Conservation (phyloP, 2,113 vertebrate species). For the Rana temporaria region DNA sequence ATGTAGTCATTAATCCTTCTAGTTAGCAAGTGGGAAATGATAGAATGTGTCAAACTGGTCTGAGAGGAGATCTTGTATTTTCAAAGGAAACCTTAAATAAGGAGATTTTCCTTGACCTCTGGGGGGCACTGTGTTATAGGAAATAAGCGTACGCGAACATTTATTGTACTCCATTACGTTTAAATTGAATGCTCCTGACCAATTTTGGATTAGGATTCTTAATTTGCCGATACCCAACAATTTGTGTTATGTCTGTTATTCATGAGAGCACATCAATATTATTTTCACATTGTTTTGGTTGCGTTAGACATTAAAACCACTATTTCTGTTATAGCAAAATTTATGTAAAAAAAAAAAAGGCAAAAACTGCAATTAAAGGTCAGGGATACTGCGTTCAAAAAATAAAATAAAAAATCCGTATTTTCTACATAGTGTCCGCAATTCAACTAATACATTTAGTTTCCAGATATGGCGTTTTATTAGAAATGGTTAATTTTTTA, state of each 20-base stretch:
- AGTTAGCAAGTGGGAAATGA: conserved; percentile 53
- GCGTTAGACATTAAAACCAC: not conserved
- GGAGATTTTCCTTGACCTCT: conserved; percentile 46
- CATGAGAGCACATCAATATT: conserved; percentile 10
- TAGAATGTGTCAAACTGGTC: conserved; percentile 35
- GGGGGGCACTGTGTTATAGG: conserved; percentile 30
- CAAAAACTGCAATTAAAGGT: not conserved
- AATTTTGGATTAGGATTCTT: conserved; percentile 12
- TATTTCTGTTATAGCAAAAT: not conserved
- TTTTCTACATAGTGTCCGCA: not conserved
- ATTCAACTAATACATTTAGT: no score
- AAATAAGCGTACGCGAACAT: conserved; percentile 1
- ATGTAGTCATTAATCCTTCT: conserved; percentile 58
- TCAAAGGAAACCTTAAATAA: conserved; percentile 34
- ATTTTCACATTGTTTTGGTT: conserved; percentile 3
- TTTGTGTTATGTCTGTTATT: conserved; percentile 23
- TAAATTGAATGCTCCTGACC: conserved; percentile 15
- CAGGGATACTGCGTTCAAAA: not conserved
- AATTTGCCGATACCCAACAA: conserved; percentile 35
- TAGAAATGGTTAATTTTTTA: no score
- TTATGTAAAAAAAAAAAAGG: not conserved
- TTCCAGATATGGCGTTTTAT: no score
- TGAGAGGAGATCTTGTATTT: conserved; percentile 51
- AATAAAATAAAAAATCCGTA: not conserved
- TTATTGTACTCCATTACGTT: not conserved